Evolutionary conservation across 2,797 vertebrate genomes (phyloP), one percentile per base, ranked within the genome.

Genomic region (Cynopterus sphinx): DNA sequence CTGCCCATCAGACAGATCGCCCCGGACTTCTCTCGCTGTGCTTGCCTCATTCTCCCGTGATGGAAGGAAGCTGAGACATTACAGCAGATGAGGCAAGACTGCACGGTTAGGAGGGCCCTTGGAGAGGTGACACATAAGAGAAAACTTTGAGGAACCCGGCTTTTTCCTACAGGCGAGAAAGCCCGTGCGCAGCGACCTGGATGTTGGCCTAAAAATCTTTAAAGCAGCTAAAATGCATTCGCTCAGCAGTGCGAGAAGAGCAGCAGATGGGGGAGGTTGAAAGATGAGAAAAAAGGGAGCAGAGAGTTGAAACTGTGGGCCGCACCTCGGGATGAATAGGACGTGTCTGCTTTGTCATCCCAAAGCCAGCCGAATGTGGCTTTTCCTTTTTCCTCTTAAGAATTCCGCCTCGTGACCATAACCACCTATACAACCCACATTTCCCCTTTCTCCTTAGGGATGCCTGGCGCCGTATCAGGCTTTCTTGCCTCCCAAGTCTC

Each of bases 321-420:
- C 2, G 11, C 31, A 51, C 13, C 96, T 77, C 73, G 39, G 73
- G 39, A 88, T 67, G 65, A 46, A 55, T 8, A 63, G 41, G 7
- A 67, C 39, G 46, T 65, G 17, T 83, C 86, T 95, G 85, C 21
- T 63, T 49, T 46, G 43, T 89, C 83, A 71, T 51, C 71, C 49
- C 74, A 16, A 33, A 91, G 83, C 71, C 53, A 57, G 65, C 24
- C 6, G 13, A 68, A 39, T 39, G 15, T 67, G 51, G 78, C 78
- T 89, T 85, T 89, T 81, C 77, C 67, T 39, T 85, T 89, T 77
- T 63, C 46, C 63, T 61, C 2, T 22, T 10, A 6, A 94, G 68
- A 92, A 63, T 81, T 57, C 41, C 3, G 2, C 31, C 68, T 68
- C 61, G 9, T 81, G 11, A 78, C 67, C 55, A n/a, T n/a, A 61